Base-by-base conservation (phyloP, 30 jellyfish, hydroid and myxozoan genomes). In the Aurelia coerulea region DNA sequence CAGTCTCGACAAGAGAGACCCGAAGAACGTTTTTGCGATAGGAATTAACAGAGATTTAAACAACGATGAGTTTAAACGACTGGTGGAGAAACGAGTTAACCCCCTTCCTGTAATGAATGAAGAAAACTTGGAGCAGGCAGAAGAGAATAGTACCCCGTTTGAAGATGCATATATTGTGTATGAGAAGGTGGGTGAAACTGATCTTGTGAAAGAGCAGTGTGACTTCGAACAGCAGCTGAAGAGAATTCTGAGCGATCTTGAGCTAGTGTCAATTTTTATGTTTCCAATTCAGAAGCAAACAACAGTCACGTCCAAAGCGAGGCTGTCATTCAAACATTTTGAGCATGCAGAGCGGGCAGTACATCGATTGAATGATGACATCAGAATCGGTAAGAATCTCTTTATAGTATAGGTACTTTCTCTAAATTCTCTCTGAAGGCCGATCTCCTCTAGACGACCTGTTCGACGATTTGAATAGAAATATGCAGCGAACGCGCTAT, bases 311-410 rank as follows among this genome's bases (percentile, higher is more conserved):
- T 60, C 78, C 49, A 76, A 34, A 42, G 87, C 87, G 6, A 23
- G 2, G 15, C 42, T 62, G 19, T 15, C 18, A 11, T 76, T 63
- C 37, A n/a, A 16, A 37, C 2, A 32, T 60, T 62, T 62, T n/a
- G 76, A 76, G 37, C 63, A 76, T 76, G 87, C 87, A 5, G 87
- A 62, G 18, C 41, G 37, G 39, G 76, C 62, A 10, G 87, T 76
- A 12, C 69, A 6, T 16, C 37, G 52, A 18, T 19, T 62, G 18
- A 58, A 76, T 56, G 87, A 64, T 9, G 32, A 67, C 11, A 7
- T 10, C 10, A 11, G 14, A 53, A 54, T 76, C 19, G 76, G 87
- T 62, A 12, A 35, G 56, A 18, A 16, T 14, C 51, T 16, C 23
- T 68, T 5, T 0, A 16, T 29, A 39, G 4, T 0, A 16, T 29